Percentiles rank a stretch among this genome's conserved stretches.
Conservation (phyloP, 2,113 vertebrate genomes). For the Laticauda colubrina region DNA sequence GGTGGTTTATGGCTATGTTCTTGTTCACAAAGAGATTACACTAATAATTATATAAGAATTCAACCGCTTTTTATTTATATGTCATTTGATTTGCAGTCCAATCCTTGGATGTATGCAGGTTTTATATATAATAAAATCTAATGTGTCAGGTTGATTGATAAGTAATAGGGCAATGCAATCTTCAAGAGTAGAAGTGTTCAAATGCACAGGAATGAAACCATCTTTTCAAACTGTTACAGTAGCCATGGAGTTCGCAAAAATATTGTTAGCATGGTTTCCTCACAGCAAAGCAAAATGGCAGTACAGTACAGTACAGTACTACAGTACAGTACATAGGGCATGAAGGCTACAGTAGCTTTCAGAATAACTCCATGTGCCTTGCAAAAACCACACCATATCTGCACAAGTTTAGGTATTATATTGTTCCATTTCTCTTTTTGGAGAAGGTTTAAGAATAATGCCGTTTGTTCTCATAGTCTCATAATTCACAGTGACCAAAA, state of each 20-base stretch:
- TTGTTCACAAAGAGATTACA: slow-evolving; percentile 29
- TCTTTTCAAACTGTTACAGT: neutral
- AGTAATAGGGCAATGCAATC: neutral
- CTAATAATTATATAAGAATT: slow-evolving; percentile 25
- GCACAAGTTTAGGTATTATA: neutral
- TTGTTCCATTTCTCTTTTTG: neutral
- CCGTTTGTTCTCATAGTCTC: neutral
- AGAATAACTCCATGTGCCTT: neutral
- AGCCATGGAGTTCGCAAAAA: neutral
- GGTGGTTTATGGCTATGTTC: neutral
- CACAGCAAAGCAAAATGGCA: neutral
- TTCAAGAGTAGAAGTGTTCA: neutral
- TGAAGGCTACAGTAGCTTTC: neutral
- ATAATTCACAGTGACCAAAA: neutral
- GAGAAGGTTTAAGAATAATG: neutral
- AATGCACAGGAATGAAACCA: neutral
- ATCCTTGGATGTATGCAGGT: neutral
- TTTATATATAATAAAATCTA: neutral
- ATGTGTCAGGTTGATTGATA: neutral
- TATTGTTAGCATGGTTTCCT: neutral
- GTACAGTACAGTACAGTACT: too few species aligned
- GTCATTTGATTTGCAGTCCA: neutral
- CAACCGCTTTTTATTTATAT: slow-evolving; percentile 9
- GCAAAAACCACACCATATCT: neutral
- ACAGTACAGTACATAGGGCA: neutral